Evolutionary conservation across 2,888 invertebrate genomes (phyloP).

Genomic region (Drosophila prostipennis): DNA sequence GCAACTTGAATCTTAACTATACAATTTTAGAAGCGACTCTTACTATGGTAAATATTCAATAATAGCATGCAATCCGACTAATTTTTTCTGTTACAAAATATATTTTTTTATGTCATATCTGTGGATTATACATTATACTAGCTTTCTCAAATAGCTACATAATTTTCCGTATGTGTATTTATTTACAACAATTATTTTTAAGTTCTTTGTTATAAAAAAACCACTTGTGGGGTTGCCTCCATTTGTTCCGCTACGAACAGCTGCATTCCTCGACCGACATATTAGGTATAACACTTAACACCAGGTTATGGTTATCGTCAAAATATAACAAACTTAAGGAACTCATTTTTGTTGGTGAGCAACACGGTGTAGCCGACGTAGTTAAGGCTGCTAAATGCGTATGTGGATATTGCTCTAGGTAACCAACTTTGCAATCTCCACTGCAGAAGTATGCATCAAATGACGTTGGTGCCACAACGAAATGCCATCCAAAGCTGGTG

Average conservation of each 20-base stretch:
- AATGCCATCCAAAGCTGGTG: slow-evolving; percentile 95
- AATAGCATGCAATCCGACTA: not conserved
- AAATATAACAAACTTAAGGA: slow-evolving; percentile 96
- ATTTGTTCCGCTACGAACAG: slow-evolving; percentile 88
- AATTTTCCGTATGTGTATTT: not conserved
- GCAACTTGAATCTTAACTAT: not conserved
- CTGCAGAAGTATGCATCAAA: slow-evolving; percentile 98
- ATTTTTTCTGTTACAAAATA: too few relatives aligned
- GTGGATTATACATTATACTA: not conserved
- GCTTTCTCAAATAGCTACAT: not conserved
- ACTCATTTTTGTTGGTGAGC: slow-evolving; percentile 95
- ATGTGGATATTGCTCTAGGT: slow-evolving; percentile 93
- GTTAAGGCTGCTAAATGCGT: slow-evolving; percentile 94
- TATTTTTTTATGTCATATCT: not conserved
- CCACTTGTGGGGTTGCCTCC: not conserved
- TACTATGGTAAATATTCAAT: not conserved
- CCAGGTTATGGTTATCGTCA: slow-evolving; percentile 93
- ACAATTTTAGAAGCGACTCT: not conserved
- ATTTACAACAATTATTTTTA: slow-evolving; percentile 3
- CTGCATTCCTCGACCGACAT: slow-evolving; percentile 98
- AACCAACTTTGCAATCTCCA: slow-evolving; percentile 96
- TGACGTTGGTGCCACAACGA: slow-evolving; percentile 97
- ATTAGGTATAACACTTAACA: slow-evolving; percentile 94
- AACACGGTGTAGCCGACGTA: slow-evolving; percentile 94
- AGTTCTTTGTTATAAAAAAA: not conserved